phyloP scores from a whole-genome alignment of 2,797 vertebrate species.

The Macropodus opercularis region DNA sequence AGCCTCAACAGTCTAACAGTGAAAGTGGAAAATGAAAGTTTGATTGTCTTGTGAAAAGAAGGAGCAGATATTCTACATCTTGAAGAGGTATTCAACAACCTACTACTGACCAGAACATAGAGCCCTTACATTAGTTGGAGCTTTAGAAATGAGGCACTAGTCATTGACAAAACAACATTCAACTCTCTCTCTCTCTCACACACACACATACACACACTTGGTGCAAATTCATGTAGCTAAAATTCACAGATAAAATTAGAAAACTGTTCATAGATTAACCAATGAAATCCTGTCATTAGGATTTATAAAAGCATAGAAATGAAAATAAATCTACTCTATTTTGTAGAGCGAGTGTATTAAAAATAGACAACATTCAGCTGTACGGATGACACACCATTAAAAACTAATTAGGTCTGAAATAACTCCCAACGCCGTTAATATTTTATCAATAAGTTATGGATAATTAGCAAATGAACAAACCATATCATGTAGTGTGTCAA shows the following conservation, averaged over 20 bases:
- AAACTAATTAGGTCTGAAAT: constrained; percentile 35
- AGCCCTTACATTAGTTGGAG: constrained; percentile 51
- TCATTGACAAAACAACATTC: constrained; percentile 30
- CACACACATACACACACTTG: not conserved
- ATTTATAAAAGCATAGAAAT: constrained; percentile 32
- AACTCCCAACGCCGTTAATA: constrained; percentile 15
- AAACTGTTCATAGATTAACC: constrained; percentile 32
- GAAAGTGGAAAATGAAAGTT: not conserved
- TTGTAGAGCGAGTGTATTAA: constrained; percentile 5
- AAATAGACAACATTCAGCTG: constrained; percentile 28
- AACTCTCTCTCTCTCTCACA: not conserved
- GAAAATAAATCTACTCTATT: constrained; percentile 11
- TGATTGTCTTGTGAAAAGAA: constrained; percentile 22
- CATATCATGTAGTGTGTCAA: constrained; percentile 11
- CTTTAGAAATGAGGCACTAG: constrained; percentile 63
- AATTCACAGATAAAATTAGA: constrained; percentile 45
- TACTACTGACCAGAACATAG: no score
- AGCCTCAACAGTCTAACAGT: constrained; percentile 1
- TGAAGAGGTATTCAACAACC: not conserved
- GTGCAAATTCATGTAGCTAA: constrained; percentile 56
- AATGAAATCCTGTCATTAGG: constrained; percentile 13
- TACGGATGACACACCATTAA: constrained; percentile 18
- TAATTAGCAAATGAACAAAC: constrained; percentile 26
- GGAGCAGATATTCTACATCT: not conserved
- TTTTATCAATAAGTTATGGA: constrained; percentile 53